Evolutionary conservation across 2,888 invertebrate genomes (phyloP).

Genomic region (Agriopis leucophaearia): DNA sequence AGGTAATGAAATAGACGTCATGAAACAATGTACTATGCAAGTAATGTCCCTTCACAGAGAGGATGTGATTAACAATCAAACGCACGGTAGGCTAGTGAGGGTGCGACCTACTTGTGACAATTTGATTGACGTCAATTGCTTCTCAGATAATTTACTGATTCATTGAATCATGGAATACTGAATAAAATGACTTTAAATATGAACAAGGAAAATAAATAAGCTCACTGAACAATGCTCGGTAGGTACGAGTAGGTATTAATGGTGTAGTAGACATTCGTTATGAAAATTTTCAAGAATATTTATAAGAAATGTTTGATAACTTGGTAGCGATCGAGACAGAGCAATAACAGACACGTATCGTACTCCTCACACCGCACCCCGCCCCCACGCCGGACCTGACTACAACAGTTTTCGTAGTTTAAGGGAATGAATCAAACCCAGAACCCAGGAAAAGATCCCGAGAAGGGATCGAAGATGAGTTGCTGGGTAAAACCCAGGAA

Average conservation of each 20-base stretch:
- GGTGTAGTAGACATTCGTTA: not conserved
- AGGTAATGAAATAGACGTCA: no score
- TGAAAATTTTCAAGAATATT: not conserved
- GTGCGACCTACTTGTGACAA: not conserved
- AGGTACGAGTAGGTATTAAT: not conserved
- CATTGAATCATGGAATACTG: conserved; percentile 6
- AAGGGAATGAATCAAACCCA: no score
- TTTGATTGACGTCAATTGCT: conserved; percentile 17
- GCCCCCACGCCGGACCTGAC: no score
- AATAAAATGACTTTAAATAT: not conserved
- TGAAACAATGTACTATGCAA: no score
- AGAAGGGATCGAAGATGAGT: no score
- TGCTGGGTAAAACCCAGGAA: no score
- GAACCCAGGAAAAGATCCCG: no score
- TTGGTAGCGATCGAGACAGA: no score
- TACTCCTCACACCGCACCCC: no score
- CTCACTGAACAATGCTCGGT: not conserved
- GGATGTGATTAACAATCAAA: no score
- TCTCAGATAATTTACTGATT: conserved; percentile 24
- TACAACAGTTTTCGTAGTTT: no score
- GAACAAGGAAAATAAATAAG: conserved; percentile 12
- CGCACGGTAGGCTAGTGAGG: not conserved
- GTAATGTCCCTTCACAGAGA: not conserved
- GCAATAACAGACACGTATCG: no score
- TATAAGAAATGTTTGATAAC: not conserved